Evolutionary conservation across 2,113 vertebrate species (phyloP).

Genomic region (Erythrocercus mccallii): DNA sequence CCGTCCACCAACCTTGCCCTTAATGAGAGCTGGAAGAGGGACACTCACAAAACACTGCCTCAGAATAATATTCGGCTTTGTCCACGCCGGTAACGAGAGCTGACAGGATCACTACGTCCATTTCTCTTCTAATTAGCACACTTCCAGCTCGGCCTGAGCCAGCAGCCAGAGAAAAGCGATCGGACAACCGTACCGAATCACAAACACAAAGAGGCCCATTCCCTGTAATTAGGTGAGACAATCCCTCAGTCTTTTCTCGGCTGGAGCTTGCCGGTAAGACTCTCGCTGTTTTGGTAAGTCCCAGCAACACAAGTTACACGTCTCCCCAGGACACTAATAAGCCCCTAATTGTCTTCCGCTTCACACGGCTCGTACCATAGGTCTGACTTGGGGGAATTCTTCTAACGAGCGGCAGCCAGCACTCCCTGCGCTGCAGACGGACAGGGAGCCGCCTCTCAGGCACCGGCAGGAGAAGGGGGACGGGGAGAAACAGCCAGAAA

Average conservation of each 20-base stretch:
- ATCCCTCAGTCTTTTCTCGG: constrained; percentile 91
- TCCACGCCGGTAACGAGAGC: constrained; percentile 86
- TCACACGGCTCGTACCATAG: constrained; percentile 79
- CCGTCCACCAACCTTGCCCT: constrained; percentile 72
- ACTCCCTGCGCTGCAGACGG: not conserved
- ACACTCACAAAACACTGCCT: constrained; percentile 91
- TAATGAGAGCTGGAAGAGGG: constrained; percentile 92
- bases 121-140: constrained; percentile 99
- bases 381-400: constrained; percentile 63
- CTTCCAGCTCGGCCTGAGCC: constrained; percentile 85
- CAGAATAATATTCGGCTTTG: constrained; percentile 98
- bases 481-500: not conserved
- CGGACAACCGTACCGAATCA: constrained; percentile 92
- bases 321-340: constrained; percentile 90
- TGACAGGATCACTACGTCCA: constrained; percentile 97
- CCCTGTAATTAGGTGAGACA: constrained; percentile 94
- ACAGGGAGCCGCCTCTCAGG: constrained; percentile 20
- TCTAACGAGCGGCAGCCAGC: constrained; percentile 63
- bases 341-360: constrained; percentile 88
- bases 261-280: constrained; percentile 89
- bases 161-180: constrained; percentile 86
- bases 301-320: constrained; percentile 86
- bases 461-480: constrained; percentile 1
- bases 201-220: constrained; percentile 93
- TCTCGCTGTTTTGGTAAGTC: constrained; percentile 81